Conservation (phyloP, 2,113 vertebrate genomes). For the Lycocorax pyrrhopterus region DNA sequence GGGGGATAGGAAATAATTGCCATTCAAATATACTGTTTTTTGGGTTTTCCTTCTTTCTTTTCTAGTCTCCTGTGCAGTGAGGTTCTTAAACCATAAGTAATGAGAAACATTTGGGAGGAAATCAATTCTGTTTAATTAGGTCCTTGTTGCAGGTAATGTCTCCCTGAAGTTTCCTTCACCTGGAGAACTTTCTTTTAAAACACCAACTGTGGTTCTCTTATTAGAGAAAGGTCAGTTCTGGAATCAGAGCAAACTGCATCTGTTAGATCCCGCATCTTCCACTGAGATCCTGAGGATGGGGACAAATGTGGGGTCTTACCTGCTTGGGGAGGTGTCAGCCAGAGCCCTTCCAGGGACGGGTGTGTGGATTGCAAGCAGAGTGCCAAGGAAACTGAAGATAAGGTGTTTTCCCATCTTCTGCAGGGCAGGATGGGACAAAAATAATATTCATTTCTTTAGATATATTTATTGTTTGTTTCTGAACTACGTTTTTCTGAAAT, state of each 20-base stretch:
- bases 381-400: not conserved
- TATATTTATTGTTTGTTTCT: not conserved
- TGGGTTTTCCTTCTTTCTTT: not conserved
- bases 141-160: not conserved
- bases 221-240: not conserved
- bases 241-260: rapidly evolving
- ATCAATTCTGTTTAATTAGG: not conserved
- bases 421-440: not conserved
- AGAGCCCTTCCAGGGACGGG: not conserved
- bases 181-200: not conserved
- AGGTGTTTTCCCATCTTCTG: not conserved
- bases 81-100: not conserved
- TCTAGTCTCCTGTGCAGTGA: not conserved
- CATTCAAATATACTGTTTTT: not conserved
- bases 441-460: not conserved
- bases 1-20: slow-evolving; percentile 1
- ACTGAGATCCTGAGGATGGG: rapidly evolving
- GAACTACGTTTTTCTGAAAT: not conserved
- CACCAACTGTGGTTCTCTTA: not conserved
- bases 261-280: not conserved
- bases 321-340: not conserved
- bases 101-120: not conserved
- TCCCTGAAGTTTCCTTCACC: not conserved
- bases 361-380: no score
- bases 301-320: not conserved